Percentiles rank a stretch among this genome's conserved stretches.
Evolutionary conservation across 2,888 invertebrate species (phyloP).

Genomic region (Drosophila longiperda): DNA sequence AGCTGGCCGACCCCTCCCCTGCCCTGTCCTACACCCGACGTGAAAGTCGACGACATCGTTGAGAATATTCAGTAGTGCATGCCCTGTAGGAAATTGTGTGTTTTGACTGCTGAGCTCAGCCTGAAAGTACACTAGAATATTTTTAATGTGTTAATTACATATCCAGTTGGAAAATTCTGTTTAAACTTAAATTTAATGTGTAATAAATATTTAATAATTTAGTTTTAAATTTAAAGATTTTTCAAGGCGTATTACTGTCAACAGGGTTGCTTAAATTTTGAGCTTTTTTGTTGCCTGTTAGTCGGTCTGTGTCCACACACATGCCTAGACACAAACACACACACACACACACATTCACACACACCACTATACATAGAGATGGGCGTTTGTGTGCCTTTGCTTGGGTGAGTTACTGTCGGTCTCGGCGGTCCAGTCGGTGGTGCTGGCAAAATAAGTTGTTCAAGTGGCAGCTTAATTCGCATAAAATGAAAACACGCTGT

Average conservation of each 20-base stretch:
- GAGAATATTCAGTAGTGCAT: constrained; percentile 32
- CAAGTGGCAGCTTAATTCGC: constrained; percentile 84
- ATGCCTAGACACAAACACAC: constrained; percentile 32
- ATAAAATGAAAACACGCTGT: constrained; percentile 85
- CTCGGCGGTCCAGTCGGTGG: constrained; percentile 63
- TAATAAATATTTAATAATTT: constrained; percentile 8
- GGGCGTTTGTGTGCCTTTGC: constrained; percentile 33
- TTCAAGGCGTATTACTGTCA: constrained; percentile 26
- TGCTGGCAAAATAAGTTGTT: constrained; percentile 76
- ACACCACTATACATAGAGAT: constrained; percentile 18
- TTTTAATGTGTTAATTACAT: constrained; percentile 22
- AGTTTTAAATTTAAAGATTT: constrained; percentile 2
- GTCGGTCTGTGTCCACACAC: constrained; percentile 38
- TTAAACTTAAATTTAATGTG: not conserved
- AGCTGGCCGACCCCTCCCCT: constrained; percentile 31
- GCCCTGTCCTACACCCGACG: constrained; percentile 3
- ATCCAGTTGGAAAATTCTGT: not conserved
- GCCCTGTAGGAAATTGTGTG: constrained; percentile 66
- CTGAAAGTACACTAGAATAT: constrained; percentile 65
- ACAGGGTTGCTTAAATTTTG: constrained; percentile 44
- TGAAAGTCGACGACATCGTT: constrained; percentile 62
- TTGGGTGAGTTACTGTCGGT: constrained; percentile 60
- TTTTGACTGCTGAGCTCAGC: constrained; percentile 40
- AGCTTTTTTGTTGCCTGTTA: constrained; percentile 30
- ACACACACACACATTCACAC: not conserved